Conservation (phyloP, 2,888 invertebrate species). For the Zhengitettix transpicula region DNA sequence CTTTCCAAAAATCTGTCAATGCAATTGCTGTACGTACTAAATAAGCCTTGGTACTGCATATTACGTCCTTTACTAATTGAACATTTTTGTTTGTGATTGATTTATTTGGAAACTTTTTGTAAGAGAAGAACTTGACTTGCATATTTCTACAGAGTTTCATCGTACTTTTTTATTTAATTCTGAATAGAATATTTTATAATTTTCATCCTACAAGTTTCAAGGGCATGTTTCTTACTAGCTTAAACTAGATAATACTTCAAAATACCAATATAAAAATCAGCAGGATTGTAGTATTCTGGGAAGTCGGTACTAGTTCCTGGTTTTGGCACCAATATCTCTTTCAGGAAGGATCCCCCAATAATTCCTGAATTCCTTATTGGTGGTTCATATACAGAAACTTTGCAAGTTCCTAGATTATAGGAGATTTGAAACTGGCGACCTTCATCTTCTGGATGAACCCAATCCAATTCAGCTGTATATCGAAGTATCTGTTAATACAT, state of each 20-base stretch:
- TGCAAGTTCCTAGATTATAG: conserved; percentile 60
- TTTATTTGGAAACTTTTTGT: too few relatives aligned
- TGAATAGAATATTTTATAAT: too few relatives aligned
- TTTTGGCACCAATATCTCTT: conserved; percentile 45
- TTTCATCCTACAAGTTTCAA: too few relatives aligned
- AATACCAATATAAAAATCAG: conserved; percentile 59
- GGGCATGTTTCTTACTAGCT: neutral
- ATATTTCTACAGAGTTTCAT: too few relatives aligned
- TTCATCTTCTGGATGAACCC: conserved; percentile 59
- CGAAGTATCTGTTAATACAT: conserved; percentile 28
- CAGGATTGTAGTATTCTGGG: conserved; percentile 59
- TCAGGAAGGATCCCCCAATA: conserved; percentile 57
- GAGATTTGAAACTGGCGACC: conserved; percentile 57
- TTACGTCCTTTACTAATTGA: too few relatives aligned
- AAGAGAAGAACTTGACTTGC: too few relatives aligned
- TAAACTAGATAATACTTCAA: neutral
- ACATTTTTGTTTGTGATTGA: too few relatives aligned
- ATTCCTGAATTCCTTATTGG: conserved; percentile 59
- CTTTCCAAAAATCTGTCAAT: too few relatives aligned
- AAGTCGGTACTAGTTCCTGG: conserved; percentile 50
- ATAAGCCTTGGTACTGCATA: too few relatives aligned
- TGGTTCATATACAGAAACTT: conserved; percentile 56
- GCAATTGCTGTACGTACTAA: too few relatives aligned
- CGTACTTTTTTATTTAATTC: too few relatives aligned
- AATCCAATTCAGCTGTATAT: conserved; percentile 61